Evolutionary conservation across 2,888 invertebrate genomes (phyloP).

Genomic region (Chirona hameri): DNA sequence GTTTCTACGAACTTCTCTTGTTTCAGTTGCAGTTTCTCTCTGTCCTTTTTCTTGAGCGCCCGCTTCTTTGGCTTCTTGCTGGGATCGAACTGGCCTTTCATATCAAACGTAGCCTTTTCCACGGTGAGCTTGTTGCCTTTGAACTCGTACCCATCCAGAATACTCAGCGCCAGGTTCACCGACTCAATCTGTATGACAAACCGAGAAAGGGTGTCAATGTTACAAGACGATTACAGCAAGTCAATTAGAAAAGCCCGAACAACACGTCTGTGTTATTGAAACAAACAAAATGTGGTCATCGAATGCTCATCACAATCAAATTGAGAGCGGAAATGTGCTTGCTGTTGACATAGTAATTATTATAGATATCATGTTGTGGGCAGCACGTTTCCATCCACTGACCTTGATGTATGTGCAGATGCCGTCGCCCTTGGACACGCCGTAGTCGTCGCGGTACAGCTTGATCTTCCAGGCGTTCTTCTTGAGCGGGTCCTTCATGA

Average conservation of each 20-base stretch:
- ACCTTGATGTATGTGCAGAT: slow-evolving; percentile 93
- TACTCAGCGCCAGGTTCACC: slow-evolving; percentile 82
- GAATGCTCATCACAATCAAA: too few species aligned
- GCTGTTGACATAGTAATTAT: too few species aligned
- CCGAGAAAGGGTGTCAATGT: not conserved
- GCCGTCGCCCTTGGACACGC: slow-evolving; percentile 88
- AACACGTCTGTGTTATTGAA: too few species aligned
- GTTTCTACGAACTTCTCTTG: slow-evolving; percentile 68
- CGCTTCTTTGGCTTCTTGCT: slow-evolving; percentile 83
- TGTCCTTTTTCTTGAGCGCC: slow-evolving; percentile 64
- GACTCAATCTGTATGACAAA: slow-evolving; percentile 68
- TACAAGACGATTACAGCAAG: too few species aligned
- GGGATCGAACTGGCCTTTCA: slow-evolving; percentile 93
- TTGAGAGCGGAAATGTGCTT: too few species aligned
- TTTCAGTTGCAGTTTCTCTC: slow-evolving; percentile 84
- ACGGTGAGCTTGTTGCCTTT: slow-evolving; percentile 68
- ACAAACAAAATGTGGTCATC: too few species aligned
- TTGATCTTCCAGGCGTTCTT: slow-evolving; percentile 79
- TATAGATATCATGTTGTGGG: too few species aligned
- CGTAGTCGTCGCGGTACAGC: slow-evolving; percentile 78
- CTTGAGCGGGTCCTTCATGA: slow-evolving; percentile 77
- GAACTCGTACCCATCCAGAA: slow-evolving; percentile 78
- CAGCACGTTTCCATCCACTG: slow-evolving; percentile 41
- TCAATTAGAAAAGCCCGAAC: too few species aligned
- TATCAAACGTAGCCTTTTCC: slow-evolving; percentile 87